Conservation (phyloP, 2,797 vertebrate species). For the Silurus aristotelis region DNA sequence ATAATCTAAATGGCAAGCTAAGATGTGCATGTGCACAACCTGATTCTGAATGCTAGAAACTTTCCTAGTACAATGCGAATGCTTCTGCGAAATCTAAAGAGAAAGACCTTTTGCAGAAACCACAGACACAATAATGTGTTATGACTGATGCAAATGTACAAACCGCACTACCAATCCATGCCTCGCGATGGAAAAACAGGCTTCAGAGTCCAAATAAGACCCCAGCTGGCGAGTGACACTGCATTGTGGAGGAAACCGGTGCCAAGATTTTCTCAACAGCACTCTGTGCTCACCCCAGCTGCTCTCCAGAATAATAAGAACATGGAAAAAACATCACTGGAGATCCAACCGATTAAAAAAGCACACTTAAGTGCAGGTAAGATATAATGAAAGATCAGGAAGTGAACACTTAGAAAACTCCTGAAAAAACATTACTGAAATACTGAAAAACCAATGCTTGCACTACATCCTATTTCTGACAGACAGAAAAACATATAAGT, state of each 20-base stretch:
- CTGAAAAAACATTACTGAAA: not conserved
- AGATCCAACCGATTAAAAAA: not conserved
- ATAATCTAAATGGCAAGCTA: not conserved
- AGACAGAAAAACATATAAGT: not conserved
- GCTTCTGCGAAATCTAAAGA: not conserved
- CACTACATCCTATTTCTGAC: slow-evolving; percentile 1
- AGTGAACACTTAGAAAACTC: not conserved
- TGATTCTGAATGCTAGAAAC: not conserved
- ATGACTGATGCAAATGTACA: slow-evolving; percentile 42
- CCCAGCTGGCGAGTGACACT: slow-evolving; percentile 44
- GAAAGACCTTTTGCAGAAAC: not conserved
- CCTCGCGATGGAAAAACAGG: slow-evolving; percentile 27
- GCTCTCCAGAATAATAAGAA: slow-evolving; percentile 35
- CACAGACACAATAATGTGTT: slow-evolving; percentile 5
- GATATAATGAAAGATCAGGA: not conserved
- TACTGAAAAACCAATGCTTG: not conserved
- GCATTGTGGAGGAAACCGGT: not conserved
- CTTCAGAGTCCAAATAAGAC: slow-evolving; percentile 36
- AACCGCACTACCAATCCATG: slow-evolving; percentile 28
- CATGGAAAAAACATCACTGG: not conserved
- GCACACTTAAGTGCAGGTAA: not conserved
- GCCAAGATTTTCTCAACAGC: slow-evolving; percentile 37
- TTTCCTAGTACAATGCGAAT: not conserved
- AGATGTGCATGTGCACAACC: not conserved
- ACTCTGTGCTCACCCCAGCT: slow-evolving; percentile 45